phyloP scores from a whole-genome alignment of 2,113 vertebrate genomes.

The Pelusios castaneus region DNA sequence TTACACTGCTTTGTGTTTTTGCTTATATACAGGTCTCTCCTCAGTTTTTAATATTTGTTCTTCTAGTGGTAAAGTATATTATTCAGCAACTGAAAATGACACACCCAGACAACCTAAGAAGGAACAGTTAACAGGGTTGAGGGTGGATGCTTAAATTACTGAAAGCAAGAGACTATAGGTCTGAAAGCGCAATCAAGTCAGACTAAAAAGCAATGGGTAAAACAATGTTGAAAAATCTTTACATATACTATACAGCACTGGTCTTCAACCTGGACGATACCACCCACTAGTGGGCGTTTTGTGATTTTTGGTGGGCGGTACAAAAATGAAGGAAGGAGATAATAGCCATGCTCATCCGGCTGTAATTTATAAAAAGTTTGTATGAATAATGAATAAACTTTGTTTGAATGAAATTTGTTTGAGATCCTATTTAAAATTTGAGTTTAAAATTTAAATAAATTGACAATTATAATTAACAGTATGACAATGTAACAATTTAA shows the following conservation, averaged over 20 bases:
- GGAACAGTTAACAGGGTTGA: background rate
- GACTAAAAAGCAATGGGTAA: background rate
- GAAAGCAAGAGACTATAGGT: constrained; percentile 33
- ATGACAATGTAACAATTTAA: too few species aligned
- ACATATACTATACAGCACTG: background rate
- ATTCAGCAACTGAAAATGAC: constrained; percentile 24
- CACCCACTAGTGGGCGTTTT: too few species aligned
- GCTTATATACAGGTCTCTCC: background rate
- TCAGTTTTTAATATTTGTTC: background rate
- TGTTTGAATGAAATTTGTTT: too few species aligned
- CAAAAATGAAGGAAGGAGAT: too few species aligned
- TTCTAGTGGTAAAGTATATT: background rate
- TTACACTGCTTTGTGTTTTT: background rate
- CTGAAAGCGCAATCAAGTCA: constrained; percentile 5
- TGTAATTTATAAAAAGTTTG: too few species aligned
- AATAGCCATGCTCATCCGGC: too few species aligned
- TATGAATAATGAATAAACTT: too few species aligned
- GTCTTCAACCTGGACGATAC: too few species aligned
- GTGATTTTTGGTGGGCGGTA: too few species aligned
- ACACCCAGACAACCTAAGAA: constrained; percentile 57
- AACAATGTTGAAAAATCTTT: background rate
- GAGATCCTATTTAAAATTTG: too few species aligned
- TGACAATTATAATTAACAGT: too few species aligned
- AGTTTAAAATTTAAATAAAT: too few species aligned
- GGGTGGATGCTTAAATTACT: constrained; percentile 26